Evolutionary conservation across 1,140 invertebrate species (phyloP).

Genomic region (Euura saliciscinereae): DNA sequence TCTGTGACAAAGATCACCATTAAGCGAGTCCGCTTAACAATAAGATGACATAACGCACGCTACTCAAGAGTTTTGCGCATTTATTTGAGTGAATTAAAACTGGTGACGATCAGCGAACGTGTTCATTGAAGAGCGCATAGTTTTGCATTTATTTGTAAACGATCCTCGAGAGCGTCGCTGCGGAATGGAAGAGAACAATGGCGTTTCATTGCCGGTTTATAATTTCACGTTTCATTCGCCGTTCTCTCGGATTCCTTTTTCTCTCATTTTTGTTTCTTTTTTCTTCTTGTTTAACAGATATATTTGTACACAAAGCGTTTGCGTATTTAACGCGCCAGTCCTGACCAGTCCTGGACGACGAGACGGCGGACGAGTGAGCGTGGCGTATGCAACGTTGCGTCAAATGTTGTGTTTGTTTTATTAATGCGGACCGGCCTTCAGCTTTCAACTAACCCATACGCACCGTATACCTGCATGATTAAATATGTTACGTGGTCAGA

Average conservation of each 20-base stretch:
- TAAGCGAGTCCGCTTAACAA: neutral
- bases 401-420: conserved; percentile 54
- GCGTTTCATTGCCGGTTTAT: too few relatives aligned
- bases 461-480: conserved; percentile 3
- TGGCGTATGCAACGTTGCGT: conserved; percentile 42
- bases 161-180: too few relatives aligned
- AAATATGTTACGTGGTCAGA: neutral
- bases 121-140: too few relatives aligned
- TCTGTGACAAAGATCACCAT: neutral
- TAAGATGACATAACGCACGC: neutral
- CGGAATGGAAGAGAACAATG: too few relatives aligned
- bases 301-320: too few relatives aligned
- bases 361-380: neutral
- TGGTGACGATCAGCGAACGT: too few relatives aligned
- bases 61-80: neutral
- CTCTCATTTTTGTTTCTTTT: too few relatives aligned
- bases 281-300: too few relatives aligned
- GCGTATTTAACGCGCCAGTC: neutral
- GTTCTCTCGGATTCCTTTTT: too few relatives aligned
- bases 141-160: too few relatives aligned
- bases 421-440: conserved; percentile 47
- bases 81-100: too few relatives aligned
- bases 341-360: neutral
- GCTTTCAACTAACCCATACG: conserved; percentile 29
- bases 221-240: too few relatives aligned